Conservation (phyloP, 1,140 invertebrate genomes). For the Stegodyphus dumicola region DNA sequence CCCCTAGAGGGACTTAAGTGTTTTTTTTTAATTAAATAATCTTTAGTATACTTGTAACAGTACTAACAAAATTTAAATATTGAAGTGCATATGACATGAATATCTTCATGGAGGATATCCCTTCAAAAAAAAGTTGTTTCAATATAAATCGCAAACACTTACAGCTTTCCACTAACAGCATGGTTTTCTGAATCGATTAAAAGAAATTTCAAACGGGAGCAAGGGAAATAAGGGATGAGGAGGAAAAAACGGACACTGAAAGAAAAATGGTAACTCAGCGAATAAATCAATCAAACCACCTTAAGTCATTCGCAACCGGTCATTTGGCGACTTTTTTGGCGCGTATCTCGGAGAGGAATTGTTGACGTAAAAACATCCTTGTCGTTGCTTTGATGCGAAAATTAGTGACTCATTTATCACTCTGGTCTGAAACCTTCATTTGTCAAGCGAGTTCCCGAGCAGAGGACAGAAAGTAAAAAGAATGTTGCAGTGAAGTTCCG, state of each 20-base stretch:
- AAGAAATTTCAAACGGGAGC: too few relatives aligned
- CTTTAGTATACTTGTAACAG: too few relatives aligned
- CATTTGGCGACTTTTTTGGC: slow-evolving; percentile 34
- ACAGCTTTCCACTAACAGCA: too few relatives aligned
- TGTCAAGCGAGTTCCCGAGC: slow-evolving; percentile 24
- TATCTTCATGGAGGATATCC: too few relatives aligned
- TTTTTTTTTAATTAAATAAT: too few relatives aligned
- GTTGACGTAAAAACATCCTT: slow-evolving; percentile 53
- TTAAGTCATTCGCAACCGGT: slow-evolving; percentile 47
- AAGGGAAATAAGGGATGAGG: too few relatives aligned
- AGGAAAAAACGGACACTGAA: neutral
- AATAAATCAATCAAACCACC: slow-evolving; percentile 54
- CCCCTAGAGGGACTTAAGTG: too few relatives aligned
- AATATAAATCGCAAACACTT: too few relatives aligned
- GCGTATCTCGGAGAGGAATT: slow-evolving; percentile 12
- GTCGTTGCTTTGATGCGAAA: slow-evolving; percentile 42
- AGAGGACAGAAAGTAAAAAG: slow-evolving; percentile 5
- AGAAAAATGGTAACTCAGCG: slow-evolving; percentile 3
- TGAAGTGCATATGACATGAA: too few relatives aligned
- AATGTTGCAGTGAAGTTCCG: neutral
- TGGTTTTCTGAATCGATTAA: too few relatives aligned
- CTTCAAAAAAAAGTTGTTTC: too few relatives aligned
- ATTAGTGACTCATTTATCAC: slow-evolving; percentile 58
- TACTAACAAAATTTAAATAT: too few relatives aligned
- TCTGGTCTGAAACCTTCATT: slow-evolving; percentile 33